Base-by-base conservation (phyloP, 2,113 vertebrate species). In the Cromileptes altivelis region DNA sequence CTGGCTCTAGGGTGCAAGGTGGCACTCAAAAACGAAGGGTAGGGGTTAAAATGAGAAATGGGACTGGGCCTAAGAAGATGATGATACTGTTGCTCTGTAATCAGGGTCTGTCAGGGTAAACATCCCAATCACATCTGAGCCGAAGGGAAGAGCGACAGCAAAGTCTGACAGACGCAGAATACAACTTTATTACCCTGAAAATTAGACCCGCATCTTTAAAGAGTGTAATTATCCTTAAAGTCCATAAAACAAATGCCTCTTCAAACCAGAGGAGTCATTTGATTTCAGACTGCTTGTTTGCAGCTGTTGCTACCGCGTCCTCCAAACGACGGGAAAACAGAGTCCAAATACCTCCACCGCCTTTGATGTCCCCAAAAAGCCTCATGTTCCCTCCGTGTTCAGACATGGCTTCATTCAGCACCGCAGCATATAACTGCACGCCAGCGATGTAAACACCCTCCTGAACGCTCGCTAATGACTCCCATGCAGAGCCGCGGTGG, bases 391-490 rank as follows among this genome's bases (percentile, higher is more conserved):
- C 10, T 74, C 33, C 45, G 0, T 76, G 80, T 84, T 81, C 85
- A 78, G 73, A 90, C 85, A 55, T 13, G 1, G 58, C 60, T 40
- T 79, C 80, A 14, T n/a, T 56, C 86, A 33, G 8, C 78, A 50
- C 74, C 21, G n/a, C 65, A 9, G 75, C 63, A 0, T 6, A 27
- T 1, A 12, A 17, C 45, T 37, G 75, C 86, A 75, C 37, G 49
- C 57, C 78, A 63, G 75, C 30, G 37, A 80, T 37, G 4, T 78
- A 77, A 80, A 82, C 81, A 69, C 64, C 50, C 81, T 50, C 80
- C 30, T 40, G 73, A 75, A 58, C 64, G 9, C 1, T 11, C 2
- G 12, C 55, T 91, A 88, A 88, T 85, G 77, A 84, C 77, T 92
- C 71, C 77, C 88, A 88, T 84, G 76, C 86, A 15, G 74, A 0